Evolutionary conservation across 30 jellyfish, hydroid and myxozoan species (phyloP), one percentile per base, ranked within the genome.

Genomic region (Chironex yamaguchii): DNA sequence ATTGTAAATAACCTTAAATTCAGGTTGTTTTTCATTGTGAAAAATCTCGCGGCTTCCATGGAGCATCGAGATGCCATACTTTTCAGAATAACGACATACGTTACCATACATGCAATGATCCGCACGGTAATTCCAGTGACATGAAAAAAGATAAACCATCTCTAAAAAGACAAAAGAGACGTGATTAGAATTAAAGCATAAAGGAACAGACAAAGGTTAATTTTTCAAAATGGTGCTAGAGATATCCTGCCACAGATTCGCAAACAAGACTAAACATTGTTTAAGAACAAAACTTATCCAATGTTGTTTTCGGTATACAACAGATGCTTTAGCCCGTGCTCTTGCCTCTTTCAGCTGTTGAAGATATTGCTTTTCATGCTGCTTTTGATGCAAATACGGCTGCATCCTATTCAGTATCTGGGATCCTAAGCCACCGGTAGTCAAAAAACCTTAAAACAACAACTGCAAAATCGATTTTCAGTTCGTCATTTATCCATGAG

Each of bases 111-210:
- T 62, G 68, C 98, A 93, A 68, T 87, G 97, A 67, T 87, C 96
- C 1, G 98, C 91, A 0, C 98, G 93, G 52, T 87, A 93, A 48
- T 93, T 93, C 98, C 98, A 93, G 1, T 76, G 91, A 51, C 98
- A 93, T 1, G 98, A 82, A 32, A 86, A 58, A 32, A 71, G 54
- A 70, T 62, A 93, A 53, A 93, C 35, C 25, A 48, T 71, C 33
- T 93, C 92, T 86, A 62, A 3, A 20, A 22, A 29, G 11, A 69
- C 25, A 26, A 23, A 69, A 0, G 74, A 34, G 35, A 85, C 95
- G 89, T 75, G 96, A 92, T 20, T 92, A 86, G 36, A 62, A 53
- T 63, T 79, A 91, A 82, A 92, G 82, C 88, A 79, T 50, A 12
- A 92, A 86, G 51, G n/a, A n/a, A n/a, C n/a, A n/a, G n/a, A n/a